Evolutionary conservation across 1,140 invertebrate species (phyloP), one percentile per base, ranked within the genome.

Genomic region (Macrocentrus cingulum): DNA sequence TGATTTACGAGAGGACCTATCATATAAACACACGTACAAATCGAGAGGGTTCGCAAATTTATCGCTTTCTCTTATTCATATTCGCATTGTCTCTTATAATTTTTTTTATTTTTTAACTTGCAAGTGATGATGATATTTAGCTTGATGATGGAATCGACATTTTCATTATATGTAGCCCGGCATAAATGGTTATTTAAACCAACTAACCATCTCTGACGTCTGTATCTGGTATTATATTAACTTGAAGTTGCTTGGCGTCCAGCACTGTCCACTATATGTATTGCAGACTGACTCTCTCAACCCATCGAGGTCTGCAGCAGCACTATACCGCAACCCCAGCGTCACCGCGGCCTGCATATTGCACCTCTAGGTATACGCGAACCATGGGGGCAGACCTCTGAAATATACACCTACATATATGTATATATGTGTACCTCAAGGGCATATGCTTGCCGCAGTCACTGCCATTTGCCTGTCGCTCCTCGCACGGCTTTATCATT

Each of bases 171-270:
- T n/a, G n/a, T n/a, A n/a, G n/a, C n/a, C n/a, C n/a, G n/a, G n/a
- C n/a, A n/a, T n/a, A n/a, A n/a, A n/a, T n/a, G n/a, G n/a, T n/a
- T n/a, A n/a, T n/a, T n/a, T n/a, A n/a, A n/a, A n/a, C n/a, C n/a
- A n/a, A n/a, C n/a, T n/a, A n/a, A n/a, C n/a, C n/a, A 37, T 34
- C 22, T 11, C n/a, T 45, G 41, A 42, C 42, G 51, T 22, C 15
- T 25, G 56, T 66, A 64, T 64, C 66, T n/a, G n/a, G n/a, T n/a
- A 69, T 73, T 29, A 29, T 29, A 29, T 29, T 29, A 44, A 44
- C 42, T 19, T 19, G 42, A 11, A 49, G 23, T 13, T 25, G 11
- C 11, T 13, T 3, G 34, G 46, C 34, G 19, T 20, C 49, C 49
- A 50, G 18, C 46, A 15, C 45, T 54, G 37, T 54, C 23, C 49